Percentiles rank a stretch among this genome's conserved stretches.
Conservation (phyloP, 2,113 vertebrate species). For the Candoia aspera region DNA sequence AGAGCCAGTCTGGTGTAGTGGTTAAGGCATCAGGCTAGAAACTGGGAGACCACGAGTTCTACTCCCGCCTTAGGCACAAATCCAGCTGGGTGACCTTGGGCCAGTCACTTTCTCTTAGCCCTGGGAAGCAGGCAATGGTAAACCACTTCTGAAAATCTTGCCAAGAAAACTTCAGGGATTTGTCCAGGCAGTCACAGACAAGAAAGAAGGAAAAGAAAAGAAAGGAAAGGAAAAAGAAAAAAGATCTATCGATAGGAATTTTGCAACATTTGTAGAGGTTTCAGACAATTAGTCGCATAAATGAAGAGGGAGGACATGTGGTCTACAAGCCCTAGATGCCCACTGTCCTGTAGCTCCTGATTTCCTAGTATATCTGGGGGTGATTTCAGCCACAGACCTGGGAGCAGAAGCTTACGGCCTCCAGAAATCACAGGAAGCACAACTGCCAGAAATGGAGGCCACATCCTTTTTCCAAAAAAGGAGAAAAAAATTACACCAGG, state of each 20-base stretch:
- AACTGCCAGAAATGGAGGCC: neutral
- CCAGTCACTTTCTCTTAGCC: neutral
- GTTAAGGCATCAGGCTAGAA: neutral
- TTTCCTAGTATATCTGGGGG: neutral
- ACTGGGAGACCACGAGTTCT: neutral
- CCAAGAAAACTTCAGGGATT: neutral
- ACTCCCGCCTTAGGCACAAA: neutral
- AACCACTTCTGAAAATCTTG: neutral
- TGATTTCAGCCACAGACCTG: neutral
- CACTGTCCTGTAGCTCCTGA: neutral
- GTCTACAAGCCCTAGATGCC: neutral
- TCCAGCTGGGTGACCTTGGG: neutral
- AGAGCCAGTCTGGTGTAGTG: neutral
- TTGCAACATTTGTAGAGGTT: neutral
- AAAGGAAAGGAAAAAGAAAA: no score
- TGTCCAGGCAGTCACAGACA: neutral
- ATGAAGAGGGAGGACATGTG: neutral
- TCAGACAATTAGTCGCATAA: neutral
- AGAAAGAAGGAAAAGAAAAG: no score
- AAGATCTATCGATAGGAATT: neutral
- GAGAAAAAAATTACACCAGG: rapidly evolving
- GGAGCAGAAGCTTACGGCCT: neutral
- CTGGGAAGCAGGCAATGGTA: neutral
- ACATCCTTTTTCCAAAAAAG: neutral
- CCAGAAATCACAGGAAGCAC: neutral